Percentiles rank a stretch among this genome's conserved stretches.
Conservation (phyloP, 2,797 vertebrate genomes). For the Gymnodraco acuticeps region DNA sequence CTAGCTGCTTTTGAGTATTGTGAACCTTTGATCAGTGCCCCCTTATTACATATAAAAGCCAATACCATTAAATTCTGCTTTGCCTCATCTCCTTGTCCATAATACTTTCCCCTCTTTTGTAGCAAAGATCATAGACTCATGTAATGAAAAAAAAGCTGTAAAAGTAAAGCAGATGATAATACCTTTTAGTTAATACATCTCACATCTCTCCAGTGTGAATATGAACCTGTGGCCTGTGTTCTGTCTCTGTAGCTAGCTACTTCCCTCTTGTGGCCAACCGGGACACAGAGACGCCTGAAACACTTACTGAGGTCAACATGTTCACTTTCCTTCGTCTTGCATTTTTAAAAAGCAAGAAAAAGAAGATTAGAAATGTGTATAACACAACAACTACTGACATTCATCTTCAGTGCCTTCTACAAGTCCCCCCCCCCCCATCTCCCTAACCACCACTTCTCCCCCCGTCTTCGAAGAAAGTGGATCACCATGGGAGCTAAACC, state of each 20-base stretch:
- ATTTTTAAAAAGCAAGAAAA: constrained; percentile 50
- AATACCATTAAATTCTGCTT: constrained; percentile 70
- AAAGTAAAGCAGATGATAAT: constrained; percentile 68
- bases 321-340: constrained; percentile 49
- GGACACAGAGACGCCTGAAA: constrained; percentile 50
- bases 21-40: constrained; percentile 84
- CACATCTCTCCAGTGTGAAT: constrained; percentile 48
- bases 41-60: constrained; percentile 84
- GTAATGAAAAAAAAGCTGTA: constrained; percentile 62
- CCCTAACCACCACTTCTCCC: neutral
- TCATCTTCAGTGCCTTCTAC: constrained; percentile 40
- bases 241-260: constrained; percentile 77
- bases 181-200: constrained; percentile 67
- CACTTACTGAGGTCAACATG: constrained; percentile 53
- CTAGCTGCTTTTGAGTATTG: constrained; percentile 76
- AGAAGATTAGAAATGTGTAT: constrained; percentile 53
- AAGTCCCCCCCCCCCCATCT: constrained; percentile 5
- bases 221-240: constrained; percentile 52
- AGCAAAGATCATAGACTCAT: constrained; percentile 68
- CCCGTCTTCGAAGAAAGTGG: constrained; percentile 44
- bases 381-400: constrained; percentile 59
- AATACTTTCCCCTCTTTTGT: constrained; percentile 57
- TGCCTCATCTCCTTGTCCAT: constrained; percentile 57
- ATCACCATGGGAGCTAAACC: constrained; percentile 70
- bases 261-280: constrained; percentile 85